phyloP scores from a whole-genome alignment of 92 coral and sea anemone species.

The Pocillopora meandrina region DNA sequence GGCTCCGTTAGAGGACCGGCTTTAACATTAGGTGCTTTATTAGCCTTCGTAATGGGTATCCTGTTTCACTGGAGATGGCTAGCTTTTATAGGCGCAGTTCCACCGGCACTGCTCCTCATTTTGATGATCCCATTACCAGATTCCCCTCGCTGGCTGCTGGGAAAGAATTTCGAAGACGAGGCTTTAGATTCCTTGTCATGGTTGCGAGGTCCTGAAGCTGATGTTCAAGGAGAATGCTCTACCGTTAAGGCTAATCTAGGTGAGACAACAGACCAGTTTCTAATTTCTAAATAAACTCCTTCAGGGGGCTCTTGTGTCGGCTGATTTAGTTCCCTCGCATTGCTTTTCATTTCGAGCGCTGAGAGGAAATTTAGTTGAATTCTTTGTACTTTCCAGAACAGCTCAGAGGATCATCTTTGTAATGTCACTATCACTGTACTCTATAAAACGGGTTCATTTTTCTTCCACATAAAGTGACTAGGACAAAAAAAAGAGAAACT shows the following conservation, averaged over 20 bases:
- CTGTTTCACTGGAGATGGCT: conserved; percentile 80
- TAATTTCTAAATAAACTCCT: too few relatives aligned
- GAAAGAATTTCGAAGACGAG: conserved; percentile 68
- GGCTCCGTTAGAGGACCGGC: conserved; percentile 91
- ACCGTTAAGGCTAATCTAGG: conserved; percentile 79
- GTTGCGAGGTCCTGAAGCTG: conserved; percentile 72
- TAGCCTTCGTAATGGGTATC: conserved; percentile 64
- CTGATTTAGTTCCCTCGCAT: too few relatives aligned
- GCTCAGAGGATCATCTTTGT: too few relatives aligned
- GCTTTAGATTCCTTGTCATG: conserved; percentile 70
- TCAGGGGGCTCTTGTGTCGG: too few relatives aligned
- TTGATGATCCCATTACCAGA: conserved; percentile 90
- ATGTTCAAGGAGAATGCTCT: conserved; percentile 73
- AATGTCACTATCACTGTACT: too few relatives aligned
- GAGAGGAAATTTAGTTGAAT: too few relatives aligned
- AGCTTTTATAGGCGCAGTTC: conserved; percentile 79
- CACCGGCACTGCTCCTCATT: conserved; percentile 64
- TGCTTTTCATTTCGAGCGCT: too few relatives aligned
- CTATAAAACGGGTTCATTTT: too few relatives aligned
- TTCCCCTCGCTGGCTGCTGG: conserved; percentile 88
- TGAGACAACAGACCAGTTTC: conserved; percentile 7
- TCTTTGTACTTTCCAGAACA: too few relatives aligned
- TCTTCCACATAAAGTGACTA: too few relatives aligned
- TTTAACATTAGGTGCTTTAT: conserved; percentile 67
- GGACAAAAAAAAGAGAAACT: too few relatives aligned